Conservation (phyloP, 1,140 invertebrate genomes). For the Drosophila elegans region DNA sequence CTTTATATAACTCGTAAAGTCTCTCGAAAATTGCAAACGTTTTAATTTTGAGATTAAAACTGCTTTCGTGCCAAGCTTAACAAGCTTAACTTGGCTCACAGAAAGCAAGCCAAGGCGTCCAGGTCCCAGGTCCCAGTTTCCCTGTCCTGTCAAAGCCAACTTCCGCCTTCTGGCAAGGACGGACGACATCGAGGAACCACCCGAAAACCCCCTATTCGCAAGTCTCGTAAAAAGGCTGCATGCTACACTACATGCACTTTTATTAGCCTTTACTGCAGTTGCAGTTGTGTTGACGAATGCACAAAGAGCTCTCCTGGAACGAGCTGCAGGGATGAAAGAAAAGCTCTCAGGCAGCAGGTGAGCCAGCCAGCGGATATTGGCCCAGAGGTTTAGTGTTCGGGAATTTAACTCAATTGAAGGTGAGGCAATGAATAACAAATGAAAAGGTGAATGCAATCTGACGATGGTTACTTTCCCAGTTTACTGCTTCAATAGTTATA, state of each 20-base stretch:
- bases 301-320: constrained; percentile 51
- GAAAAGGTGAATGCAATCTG: constrained; percentile 48
- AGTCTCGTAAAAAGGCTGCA: constrained; percentile 61
- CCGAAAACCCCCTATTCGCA: not conserved
- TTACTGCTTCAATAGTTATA: constrained; percentile 36
- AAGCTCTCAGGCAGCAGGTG: constrained; percentile 15
- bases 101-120: constrained; percentile 41
- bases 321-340: constrained; percentile 22
- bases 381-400: constrained; percentile 60
- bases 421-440: constrained; percentile 71
- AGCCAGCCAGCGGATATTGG: constrained; percentile 52
- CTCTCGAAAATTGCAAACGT: constrained; percentile 79
- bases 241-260: constrained; percentile 81
- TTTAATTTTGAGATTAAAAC: constrained; percentile 84
- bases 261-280: constrained; percentile 79
- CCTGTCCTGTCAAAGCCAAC: constrained; percentile 32
- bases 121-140: not conserved
- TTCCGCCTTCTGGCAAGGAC: constrained; percentile 61
- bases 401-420: constrained; percentile 62
- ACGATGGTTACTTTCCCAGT: constrained; percentile 30
- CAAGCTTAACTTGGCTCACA: constrained; percentile 78
- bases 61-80: constrained; percentile 80
- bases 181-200: constrained; percentile 11
- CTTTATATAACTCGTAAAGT: constrained; percentile 78
- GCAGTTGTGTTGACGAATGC: constrained; percentile 74